Evolutionary conservation across 2,888 invertebrate species (phyloP).

Genomic region (Brachypterus glaber): DNA sequence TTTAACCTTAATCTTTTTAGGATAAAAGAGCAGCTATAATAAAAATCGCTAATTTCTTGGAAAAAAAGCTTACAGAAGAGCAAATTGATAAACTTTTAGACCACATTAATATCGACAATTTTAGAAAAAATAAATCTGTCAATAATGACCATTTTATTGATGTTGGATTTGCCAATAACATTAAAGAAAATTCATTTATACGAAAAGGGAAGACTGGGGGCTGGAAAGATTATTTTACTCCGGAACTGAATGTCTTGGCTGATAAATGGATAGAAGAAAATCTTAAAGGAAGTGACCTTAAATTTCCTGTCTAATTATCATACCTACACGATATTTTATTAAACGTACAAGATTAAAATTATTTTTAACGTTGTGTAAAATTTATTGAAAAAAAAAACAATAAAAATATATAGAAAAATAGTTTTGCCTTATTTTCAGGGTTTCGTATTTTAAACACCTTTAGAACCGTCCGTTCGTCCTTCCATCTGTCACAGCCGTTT

Average conservation of each 20-base stretch:
- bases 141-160: slow-evolving; percentile 43
- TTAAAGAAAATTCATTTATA: too few relatives aligned
- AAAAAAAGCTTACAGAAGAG: slow-evolving; percentile 45
- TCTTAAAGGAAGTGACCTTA: slow-evolving; percentile 47
- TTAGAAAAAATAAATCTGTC: slow-evolving; percentile 70
- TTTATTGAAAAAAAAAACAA: too few relatives aligned
- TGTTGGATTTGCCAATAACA: too few relatives aligned
- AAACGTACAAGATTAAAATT: too few relatives aligned
- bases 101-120: slow-evolving; percentile 69
- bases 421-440: too few relatives aligned
- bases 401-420: too few relatives aligned
- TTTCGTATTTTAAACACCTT: too few relatives aligned
- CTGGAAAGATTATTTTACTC: slow-evolving; percentile 60
- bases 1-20: slow-evolving; percentile 33
- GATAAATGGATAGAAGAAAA: slow-evolving; percentile 59
- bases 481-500: too few relatives aligned
- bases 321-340: too few relatives aligned
- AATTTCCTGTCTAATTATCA: too few relatives aligned
- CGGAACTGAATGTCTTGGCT: slow-evolving; percentile 52
- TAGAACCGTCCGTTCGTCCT: too few relatives aligned
- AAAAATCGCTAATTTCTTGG: slow-evolving; percentile 52
- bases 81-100: slow-evolving; percentile 52
- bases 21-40: slow-evolving; percentile 49
- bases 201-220: slow-evolving; percentile 55
- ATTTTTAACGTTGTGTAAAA: too few relatives aligned